Evolutionary conservation across 2,113 vertebrate genomes (phyloP), one percentile per base, ranked within the genome.

Genomic region (Istiophorus platypterus): DNA sequence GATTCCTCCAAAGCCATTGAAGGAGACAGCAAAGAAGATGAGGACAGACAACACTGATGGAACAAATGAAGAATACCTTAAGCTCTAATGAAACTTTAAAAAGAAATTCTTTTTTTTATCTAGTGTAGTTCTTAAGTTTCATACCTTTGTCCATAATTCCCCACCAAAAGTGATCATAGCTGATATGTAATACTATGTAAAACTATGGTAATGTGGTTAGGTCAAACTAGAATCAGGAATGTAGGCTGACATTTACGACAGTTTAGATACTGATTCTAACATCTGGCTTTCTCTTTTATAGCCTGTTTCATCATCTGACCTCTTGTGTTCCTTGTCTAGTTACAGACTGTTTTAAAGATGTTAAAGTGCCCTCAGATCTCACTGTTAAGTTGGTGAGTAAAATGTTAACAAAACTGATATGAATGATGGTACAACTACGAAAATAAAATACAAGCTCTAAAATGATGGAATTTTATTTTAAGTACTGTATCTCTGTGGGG

Each of bases 1-100:
- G 92, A 98, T 98, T 80, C 97, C 97, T 82, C 96, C 96, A 83
- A 98, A 97, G 47, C 97, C 97, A 47, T 97, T 98, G 82, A 98
- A 94, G 73, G 96, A 96, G 66, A 98, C 92, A 7, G 96, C 96
- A 22, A 97, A 80, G 88, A 98, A 97, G 89, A 97, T 97, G 88
- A 97, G 84, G 5, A 93, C 81, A 18, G 97, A 97, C 73, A 97
- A 91, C 75, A 94, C 97, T 98, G 87, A 80, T 27, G 80, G 78
- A 56, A 61, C 26, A 87, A 76, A 90, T 26, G 12, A 72, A 80
- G 26, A 34, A 75, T 0, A 41, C 17, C 4, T 26, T 77, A 5
- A 72, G 59, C 27, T 45, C 27, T 11, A 13, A 61, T 37, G 2
- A 64, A 63, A 71, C 17, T 52, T 65, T 22, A 58, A 49, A 52